A percentile compares a stretch with the other conserved stretches of the same genome.
Evolutionary conservation across 1,140 invertebrate species (phyloP).

Genomic region (Mercenaria mercenaria): DNA sequence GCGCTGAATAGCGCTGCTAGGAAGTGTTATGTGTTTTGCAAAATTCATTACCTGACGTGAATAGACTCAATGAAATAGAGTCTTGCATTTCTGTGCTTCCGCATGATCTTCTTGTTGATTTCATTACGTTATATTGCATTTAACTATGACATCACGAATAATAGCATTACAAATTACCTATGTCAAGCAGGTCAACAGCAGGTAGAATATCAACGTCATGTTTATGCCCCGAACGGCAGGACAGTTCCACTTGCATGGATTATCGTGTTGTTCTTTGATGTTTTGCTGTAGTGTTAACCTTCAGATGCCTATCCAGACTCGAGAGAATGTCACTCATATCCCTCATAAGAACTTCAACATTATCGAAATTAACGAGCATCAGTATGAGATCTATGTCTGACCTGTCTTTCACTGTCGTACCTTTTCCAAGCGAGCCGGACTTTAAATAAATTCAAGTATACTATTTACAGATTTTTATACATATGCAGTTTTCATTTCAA

Average conservation of each 20-base stretch:
- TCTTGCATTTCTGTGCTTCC: no score
- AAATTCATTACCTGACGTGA: neutral
- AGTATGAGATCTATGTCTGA: constrained; percentile 38
- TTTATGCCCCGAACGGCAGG: neutral
- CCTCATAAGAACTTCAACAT: neutral
- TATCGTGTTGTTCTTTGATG: neutral
- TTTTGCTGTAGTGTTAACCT: neutral
- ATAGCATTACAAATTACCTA: neutral
- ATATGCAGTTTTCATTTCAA: no score
- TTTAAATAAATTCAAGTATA: no score
- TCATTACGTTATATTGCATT: no score
- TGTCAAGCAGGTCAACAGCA: neutral
- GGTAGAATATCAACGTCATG: no score
- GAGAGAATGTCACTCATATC: neutral
- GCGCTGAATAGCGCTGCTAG: neutral
- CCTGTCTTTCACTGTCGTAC: constrained; percentile 22
- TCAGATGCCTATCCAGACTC: neutral
- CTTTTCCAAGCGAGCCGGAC: constrained; percentile 39
- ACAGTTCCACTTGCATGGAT: neutral
- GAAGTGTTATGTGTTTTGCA: neutral
- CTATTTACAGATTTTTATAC: no score
- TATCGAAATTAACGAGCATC: constrained; percentile 1
- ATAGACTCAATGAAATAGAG: neutral
- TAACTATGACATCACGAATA: neutral
- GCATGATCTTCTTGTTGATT: no score